Base-by-base conservation (phyloP, 2,113 vertebrate species). In the Neolamprologus caudopunctatus region DNA sequence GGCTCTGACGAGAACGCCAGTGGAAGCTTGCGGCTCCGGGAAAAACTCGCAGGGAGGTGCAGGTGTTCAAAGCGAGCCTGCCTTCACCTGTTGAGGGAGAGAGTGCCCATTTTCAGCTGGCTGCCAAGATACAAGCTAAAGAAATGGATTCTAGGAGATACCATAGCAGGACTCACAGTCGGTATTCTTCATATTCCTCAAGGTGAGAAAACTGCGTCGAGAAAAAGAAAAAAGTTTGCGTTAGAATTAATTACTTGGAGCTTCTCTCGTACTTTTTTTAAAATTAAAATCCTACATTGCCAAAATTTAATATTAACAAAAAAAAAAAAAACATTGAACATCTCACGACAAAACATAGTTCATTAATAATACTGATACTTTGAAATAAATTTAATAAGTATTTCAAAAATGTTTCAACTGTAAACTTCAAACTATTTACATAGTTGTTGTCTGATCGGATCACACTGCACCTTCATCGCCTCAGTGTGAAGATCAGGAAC, bases 111-210 rank as follows among this genome's bases (percentile, higher is more conserved):
- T 37, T 93, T 97, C 83, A 94, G 73, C 91, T 98, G 98, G 98
- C 94, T 98, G 84, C 97, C 97, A 9, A 91, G 84, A 66, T 98
- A 98, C 96, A 96, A 95, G 80, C 93, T 97, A 33, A 96, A 94
- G 93, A 96, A 97, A 91, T 98, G 98, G 97, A 95, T 98, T 35
- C 93, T 98, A 9, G 98, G 98, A 88, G 98, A 98, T 19, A 95
- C 96, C 0, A 87, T 98, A 55, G 97, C 97, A 1, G 98, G 98
- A 54, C 91, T 98, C 86, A 98, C 98, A 1, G 98, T 98, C 47
- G 98, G 98, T 13, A 95, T 98, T 53, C 96, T 98, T 31, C 98
- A 98, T 89, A 98, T 98, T 82, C 98, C 98, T 1, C 98, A 98
- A 96, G 98, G 98, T 98, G 91, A 94, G 73, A 50, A 6, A 42